phyloP scores from a whole-genome alignment of 2,113 vertebrate genomes.

The Centrocercus urophasianus region DNA sequence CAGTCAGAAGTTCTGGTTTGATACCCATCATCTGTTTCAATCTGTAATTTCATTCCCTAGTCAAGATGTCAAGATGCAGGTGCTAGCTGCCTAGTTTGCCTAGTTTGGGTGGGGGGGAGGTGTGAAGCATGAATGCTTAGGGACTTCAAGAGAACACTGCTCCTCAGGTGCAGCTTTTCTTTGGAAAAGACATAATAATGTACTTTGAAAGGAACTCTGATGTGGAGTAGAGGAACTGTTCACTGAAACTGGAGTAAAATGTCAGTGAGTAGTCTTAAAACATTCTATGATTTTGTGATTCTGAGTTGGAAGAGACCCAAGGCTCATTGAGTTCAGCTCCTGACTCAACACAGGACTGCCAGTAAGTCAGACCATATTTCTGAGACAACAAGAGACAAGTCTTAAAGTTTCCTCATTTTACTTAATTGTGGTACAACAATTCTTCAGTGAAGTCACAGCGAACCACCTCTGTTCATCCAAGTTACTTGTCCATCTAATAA shows the following conservation, averaged over 20 bases:
- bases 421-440: neutral
- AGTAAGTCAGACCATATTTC: too few species aligned
- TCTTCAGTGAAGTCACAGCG: neutral
- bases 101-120: neutral
- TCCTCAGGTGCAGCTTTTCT: neutral
- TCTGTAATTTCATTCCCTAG: accelerated
- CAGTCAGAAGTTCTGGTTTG: neutral
- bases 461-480: neutral
- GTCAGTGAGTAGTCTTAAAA: neutral
- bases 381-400: too few species aligned
- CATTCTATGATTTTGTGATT: too few species aligned
- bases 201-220: neutral
- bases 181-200: neutral
- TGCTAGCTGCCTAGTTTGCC: neutral
- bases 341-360: too few species aligned
- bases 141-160: neutral
- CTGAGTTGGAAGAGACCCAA: too few species aligned
- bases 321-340: too few species aligned
- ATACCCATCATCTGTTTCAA: neutral
- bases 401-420: neutral
- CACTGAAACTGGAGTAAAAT: neutral
- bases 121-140: neutral
- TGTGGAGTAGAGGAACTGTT: neutral
- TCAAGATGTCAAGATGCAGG: neutral
- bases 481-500: neutral